Evolutionary conservation across 2,113 vertebrate genomes (phyloP), one percentile per base, ranked within the genome.

Genomic region (Corvus hawaiiensis): DNA sequence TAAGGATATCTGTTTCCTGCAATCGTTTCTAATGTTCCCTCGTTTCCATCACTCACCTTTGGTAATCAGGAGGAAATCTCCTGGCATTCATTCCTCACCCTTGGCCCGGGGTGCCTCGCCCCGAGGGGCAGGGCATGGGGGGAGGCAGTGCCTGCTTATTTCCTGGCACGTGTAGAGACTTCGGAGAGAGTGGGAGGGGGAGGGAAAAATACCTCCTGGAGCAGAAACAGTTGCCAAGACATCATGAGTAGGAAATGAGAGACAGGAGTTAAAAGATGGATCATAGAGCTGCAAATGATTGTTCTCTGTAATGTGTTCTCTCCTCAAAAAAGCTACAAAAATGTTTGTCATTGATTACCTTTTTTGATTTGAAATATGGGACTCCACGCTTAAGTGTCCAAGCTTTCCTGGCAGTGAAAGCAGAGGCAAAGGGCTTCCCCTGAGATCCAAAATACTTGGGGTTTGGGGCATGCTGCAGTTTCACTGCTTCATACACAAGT

Each of bases 1-100:
- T 91, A 96, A 95, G 72, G 77, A 32, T 91, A 93, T 92, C 96
- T 83, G 82, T 88, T 97, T 97, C 96, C 96, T 97, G 91, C 84
- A 94, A 51, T 96, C 76, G 11, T 89, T 95, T 92, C 84, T 89
- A 63, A 73, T 54, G 77, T 78, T 91, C 49, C 80, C 67, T 91
- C 74, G 12, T 92, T 91, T 94, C 92, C 86, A 94, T 96, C 94
- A 88, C 66, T 97, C 96, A 96, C 87, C 92, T 96, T 91, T 75
- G 4, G 2, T 58, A 88, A 96, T 96, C 91, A 88, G 55, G 66
- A 93, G 84, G 81, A 93, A 74, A 97, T 92, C 82, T 96, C 75
- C 30, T 41, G 37, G 32, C 48, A 26, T 59, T 61, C 88, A 64
- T 92, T 74, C 75, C 84, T 91, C 44, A 37, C 27, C 11, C 69